Evolutionary conservation across 2,888 invertebrate genomes (phyloP), one percentile per base, ranked within the genome.

Genomic region (Rhaphigaster nebulosa): DNA sequence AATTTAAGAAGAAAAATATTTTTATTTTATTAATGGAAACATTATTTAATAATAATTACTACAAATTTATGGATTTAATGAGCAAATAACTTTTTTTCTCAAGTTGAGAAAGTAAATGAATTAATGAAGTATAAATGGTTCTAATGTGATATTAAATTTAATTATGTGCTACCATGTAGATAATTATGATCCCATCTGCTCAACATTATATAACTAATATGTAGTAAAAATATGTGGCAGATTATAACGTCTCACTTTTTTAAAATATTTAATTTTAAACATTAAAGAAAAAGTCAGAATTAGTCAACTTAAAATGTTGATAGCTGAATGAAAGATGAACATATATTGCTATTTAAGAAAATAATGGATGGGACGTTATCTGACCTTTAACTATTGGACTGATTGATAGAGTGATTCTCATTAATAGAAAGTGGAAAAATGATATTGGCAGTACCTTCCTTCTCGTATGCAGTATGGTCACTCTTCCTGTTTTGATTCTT

Each of bases 341-440:
- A 29, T 34, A 29, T 20, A 38, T 20, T 38, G 34, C 34, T 38
- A 20, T 1, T 38, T 38, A 38, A 38, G 20, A 76, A 76, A 76
- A 76, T 65, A 76, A 26, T n/a, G n/a, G 45, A 84, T 50, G 26
- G 26, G 45, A 50, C 5, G 45, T 41, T 38, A 23, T 5, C n/a
- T 84, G 84, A 84, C 84, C 84, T 84, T 41, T 84, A 45, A 45
- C 18, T 20, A 76, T 76, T 38, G 70, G 70, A 76, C 70, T 13
- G 45, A n/a, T 12, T 13, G 45, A n/a, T 12, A 45, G n/a, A 84
- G 45, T 45, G 84, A 84, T 84, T 50, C 45, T 84, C 84, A 84
- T 84, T 84, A 84, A 84, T 84, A 84, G 45, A 84, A 84, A 84
- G 41, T 84, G 45, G 45, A 84, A 84, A 84, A 84, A 84, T 84